Evolutionary conservation across 2,888 invertebrate genomes (phyloP), one percentile per base, ranked within the genome.

Genomic region (Catocala nupta): DNA sequence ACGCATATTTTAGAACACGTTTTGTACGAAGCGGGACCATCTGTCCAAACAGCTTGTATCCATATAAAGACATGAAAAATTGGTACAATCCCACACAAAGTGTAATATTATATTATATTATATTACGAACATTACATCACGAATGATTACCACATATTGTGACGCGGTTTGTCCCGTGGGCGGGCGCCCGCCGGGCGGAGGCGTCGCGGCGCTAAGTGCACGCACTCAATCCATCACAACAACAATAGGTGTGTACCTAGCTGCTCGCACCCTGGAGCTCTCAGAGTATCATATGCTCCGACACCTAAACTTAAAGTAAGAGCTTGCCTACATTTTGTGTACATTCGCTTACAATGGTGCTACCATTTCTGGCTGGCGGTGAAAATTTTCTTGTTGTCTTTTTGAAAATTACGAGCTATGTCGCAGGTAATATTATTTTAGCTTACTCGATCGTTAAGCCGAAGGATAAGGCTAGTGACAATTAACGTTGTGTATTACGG

Each of bases 301-400:
- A 83, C 84, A 85, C 84, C 83, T 85, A 75, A 59, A 63, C 73
- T 74, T 68, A 70, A 75, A 80, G 73, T 81, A 80, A 85, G 61
- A 80, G 79, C 79, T 72, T 65, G 74, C 73, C 63, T 68, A 70
- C 48, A 65, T 71, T 59, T 45, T 47, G 25, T 25, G 76, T 75
- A 77, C 65, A 69, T 45, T 44, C 58, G 59, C 7, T 34, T n/a
- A 64, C 25, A 68, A 56, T 70, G 63, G 61, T 63, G 56, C 57
- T 61, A 55, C 36, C 12, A 50, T 50, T 25, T 34, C 11, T 51
- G 12, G 51, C 10, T 49, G 36, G 25, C 10, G 52, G 10, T 45
- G 36, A 39, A 47, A 25, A 50, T 4, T 13, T 53, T 3, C 13
- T 16, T 56, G 49, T 9, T 11, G 11, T n/a, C 25, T 25, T 25